A percentile compares a stretch with the other conserved stretches of the same genome.
Evolutionary conservation across 64 coral and sea anemone species (phyloP).

Genomic region (Montipora efflorescens): DNA sequence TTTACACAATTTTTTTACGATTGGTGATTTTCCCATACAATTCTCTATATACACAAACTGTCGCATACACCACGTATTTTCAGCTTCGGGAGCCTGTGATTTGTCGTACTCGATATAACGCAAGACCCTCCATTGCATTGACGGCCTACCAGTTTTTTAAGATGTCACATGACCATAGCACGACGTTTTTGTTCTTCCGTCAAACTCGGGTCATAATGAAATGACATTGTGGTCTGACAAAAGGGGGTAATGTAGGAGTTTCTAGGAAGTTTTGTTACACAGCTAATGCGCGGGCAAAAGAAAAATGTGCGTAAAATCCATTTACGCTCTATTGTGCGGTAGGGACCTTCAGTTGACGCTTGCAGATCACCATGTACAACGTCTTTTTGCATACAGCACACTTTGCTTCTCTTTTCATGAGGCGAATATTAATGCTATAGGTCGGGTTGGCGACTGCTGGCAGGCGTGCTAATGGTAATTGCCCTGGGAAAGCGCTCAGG

Average conservation of each 20-base stretch:
- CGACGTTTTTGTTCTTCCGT: conserved; percentile 32
- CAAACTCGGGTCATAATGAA: neutral
- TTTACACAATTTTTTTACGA: too few relatives aligned
- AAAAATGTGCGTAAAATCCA: conserved; percentile 58
- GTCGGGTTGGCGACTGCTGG: neutral
- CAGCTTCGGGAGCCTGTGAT: neutral
- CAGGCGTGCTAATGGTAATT: conserved; percentile 11
- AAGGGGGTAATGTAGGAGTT: conserved; percentile 27
- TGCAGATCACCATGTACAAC: conserved; percentile 45
- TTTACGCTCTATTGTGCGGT: conserved; percentile 37
- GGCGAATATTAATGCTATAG: conserved; percentile 1
- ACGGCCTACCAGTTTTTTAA: conserved; percentile 28
- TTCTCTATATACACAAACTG: neutral
- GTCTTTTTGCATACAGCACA: conserved; percentile 67
- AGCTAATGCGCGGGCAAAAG: conserved; percentile 26
- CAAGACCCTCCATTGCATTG: conserved; percentile 11
- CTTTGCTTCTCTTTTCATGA: conserved; percentile 28
- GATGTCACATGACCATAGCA: conserved; percentile 25
- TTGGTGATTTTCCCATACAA: too few relatives aligned
- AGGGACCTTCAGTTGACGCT: conserved; percentile 36
- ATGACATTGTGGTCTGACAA: conserved; percentile 8
- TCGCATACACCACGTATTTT: neutral
- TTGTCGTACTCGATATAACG: conserved; percentile 9
- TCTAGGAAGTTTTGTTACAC: conserved; percentile 48
- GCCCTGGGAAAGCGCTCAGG: conserved; percentile 22